Conservation (phyloP, 2,797 vertebrate species). For the Parauchenoglanis punctatus region DNA sequence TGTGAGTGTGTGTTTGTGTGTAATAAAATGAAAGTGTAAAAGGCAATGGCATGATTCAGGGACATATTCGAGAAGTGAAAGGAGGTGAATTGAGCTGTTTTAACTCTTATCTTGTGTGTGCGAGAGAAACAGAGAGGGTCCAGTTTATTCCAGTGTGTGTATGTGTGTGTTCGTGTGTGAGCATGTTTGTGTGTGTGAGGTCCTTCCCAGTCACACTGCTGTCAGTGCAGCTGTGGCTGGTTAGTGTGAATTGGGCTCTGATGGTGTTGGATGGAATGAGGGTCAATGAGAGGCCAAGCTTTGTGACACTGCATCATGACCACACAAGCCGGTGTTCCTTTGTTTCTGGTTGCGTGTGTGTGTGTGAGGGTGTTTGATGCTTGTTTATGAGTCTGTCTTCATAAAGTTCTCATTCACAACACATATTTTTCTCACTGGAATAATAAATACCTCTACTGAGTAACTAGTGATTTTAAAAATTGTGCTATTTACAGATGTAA, state of each 20-base stretch:
- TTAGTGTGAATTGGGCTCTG: slow-evolving; percentile 71
- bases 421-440: too few species aligned
- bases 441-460: too few species aligned
- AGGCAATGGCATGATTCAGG: background rate
- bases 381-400: background rate
- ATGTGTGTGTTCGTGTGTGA: slow-evolving; percentile 14
- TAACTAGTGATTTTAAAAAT: too few species aligned
- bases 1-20: slow-evolving; percentile 1
- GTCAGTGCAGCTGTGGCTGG: slow-evolving; percentile 72
- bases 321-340: slow-evolving; percentile 38
- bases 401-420: too few species aligned
- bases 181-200: background rate
- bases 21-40: background rate
- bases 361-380: background rate
- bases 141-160: slow-evolving; percentile 14
- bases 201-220: slow-evolving; percentile 43
- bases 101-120: background rate
- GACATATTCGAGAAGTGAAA: background rate
- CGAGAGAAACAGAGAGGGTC: background rate
- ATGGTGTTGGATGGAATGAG: slow-evolving; percentile 67
- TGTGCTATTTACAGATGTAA: background rate
- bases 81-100: background rate
- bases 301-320: slow-evolving; percentile 31
- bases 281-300: slow-evolving; percentile 71
- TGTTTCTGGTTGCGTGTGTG: slow-evolving; percentile 59